Evolutionary conservation across 2,113 vertebrate genomes (phyloP).

Genomic region (Psittacara wagleri): DNA sequence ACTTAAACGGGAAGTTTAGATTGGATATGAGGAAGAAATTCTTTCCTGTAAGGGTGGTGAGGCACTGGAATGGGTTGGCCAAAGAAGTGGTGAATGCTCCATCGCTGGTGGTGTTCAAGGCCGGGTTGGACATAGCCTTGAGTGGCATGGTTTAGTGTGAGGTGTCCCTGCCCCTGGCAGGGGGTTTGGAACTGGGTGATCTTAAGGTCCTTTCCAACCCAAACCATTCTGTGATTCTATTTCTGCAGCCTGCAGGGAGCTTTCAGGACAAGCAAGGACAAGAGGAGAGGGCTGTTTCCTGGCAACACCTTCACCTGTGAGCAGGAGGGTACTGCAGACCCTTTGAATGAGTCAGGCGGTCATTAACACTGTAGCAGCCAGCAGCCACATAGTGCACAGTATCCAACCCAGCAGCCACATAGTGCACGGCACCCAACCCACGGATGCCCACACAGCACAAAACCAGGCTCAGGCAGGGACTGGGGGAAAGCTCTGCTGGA

Average conservation of each 20-base stretch:
- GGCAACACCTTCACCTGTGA: neutral
- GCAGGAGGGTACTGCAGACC: neutral
- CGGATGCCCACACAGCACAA: neutral
- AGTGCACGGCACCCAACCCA: neutral
- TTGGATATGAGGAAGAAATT: too few relatives aligned
- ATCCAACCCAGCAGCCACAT: neutral
- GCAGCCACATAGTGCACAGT: neutral
- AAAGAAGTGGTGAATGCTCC: too few relatives aligned
- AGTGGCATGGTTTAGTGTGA: too few relatives aligned
- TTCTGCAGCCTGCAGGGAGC: neutral
- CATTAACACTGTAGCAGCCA: neutral
- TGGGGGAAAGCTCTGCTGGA: neutral
- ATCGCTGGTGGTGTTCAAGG: too few relatives aligned
- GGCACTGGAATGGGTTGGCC: too few relatives aligned
- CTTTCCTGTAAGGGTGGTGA: too few relatives aligned
- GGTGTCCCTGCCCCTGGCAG: neutral
- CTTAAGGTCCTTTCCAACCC: neutral
- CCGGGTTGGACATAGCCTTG: too few relatives aligned
- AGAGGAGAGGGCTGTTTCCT: neutral
- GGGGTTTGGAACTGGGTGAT: neutral
- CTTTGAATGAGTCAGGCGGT: rapidly evolving
- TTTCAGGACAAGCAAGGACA: neutral
- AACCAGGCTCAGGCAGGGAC: neutral
- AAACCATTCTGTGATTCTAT: neutral
- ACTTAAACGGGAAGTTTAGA: too few relatives aligned